phyloP scores from a whole-genome alignment of 2,888 invertebrate genomes.

The Machimus rusticus region DNA sequence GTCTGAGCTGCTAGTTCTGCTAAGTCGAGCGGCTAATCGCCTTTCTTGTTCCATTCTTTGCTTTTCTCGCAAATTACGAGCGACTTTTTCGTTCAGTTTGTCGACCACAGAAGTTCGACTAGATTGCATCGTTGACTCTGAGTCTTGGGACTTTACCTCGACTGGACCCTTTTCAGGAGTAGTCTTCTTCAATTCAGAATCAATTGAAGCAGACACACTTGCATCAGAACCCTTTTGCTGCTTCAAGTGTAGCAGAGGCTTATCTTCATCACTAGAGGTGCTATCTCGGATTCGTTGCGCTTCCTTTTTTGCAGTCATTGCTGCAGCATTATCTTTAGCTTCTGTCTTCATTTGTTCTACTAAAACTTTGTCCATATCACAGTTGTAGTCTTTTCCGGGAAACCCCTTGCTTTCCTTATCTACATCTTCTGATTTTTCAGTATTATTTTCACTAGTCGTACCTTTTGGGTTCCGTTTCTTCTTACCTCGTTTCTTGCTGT shows the following conservation, averaged over 20 bases:
- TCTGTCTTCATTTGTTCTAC: slow-evolving; percentile 47
- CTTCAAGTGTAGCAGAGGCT: slow-evolving; percentile 53
- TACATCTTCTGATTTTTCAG: slow-evolving; percentile 49
- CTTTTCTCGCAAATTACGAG: slow-evolving; percentile 62
- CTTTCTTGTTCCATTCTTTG: slow-evolving; percentile 57
- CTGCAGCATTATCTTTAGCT: slow-evolving; percentile 23
- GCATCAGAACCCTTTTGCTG: slow-evolving; percentile 44
- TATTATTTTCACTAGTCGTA: slow-evolving; percentile 62
- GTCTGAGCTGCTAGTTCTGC: slow-evolving; percentile 65
- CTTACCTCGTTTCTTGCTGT: slow-evolving; percentile 67
- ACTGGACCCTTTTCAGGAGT: neutral
- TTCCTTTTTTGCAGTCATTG: neutral
- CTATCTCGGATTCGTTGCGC: neutral
- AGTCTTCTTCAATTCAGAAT: neutral
- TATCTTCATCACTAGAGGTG: slow-evolving; percentile 52
- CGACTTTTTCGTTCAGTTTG: slow-evolving; percentile 64
- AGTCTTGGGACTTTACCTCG: slow-evolving; percentile 12
- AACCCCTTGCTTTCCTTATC: slow-evolving; percentile 29
- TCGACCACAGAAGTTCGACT: slow-evolving; percentile 48
- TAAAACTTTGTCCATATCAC: slow-evolving; percentile 62
- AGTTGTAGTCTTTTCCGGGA: slow-evolving; percentile 61
- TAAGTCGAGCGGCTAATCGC: slow-evolving; percentile 57
- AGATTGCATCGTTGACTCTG: slow-evolving; percentile 55
- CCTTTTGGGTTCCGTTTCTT: slow-evolving; percentile 54
- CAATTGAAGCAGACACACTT: neutral